Base-by-base conservation (phyloP, 2,113 vertebrate genomes). In the Phrynosoma blainvillii region DNA sequence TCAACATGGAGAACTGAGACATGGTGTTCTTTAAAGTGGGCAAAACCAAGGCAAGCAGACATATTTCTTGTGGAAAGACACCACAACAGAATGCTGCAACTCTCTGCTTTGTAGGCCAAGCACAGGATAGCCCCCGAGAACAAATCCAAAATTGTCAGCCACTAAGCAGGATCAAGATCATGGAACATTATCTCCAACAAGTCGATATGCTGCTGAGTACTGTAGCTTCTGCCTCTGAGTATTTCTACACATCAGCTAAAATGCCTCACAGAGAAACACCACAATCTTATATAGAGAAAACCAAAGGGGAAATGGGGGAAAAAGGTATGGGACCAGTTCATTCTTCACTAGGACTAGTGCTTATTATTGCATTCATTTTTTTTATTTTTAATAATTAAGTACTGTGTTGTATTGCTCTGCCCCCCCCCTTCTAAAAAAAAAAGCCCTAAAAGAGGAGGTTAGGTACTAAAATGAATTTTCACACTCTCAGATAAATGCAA, bases 381-480 rank as follows among this genome's bases (percentile, higher is more conserved):
- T 84, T 23, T 40, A 6, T 75, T 75, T 42, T 42, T 40, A 25
- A 7, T 20, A 71, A 79, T 12, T 3, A 7, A 89, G 86, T 84
- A 56, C 59, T 70, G 12, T 8, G 12, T 30, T 30, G 12, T 76
- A 82, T 13, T 80, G 88, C 81, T 75, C 1, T 13, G 20, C 2
- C 25, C 87, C 62, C 18, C 27, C 36, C 1, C 2, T 36, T 36
- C n/a, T n/a, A n/a, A n/a, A n/a, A 7, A 82, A 40, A 36, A 32
- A 84, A 11, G 3, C 54, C 54, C 54, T 56, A 12, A 56, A 56
- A 56, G 54, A 30, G 21, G 87, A 14, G 80, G 54, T 93, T 85
- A 90, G 90, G 85, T 87, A n/a, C 59, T 30, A 90, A 85, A 42
- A 80, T 90, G 87, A 92, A 93, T 76, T 74, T 65, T 88, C 27